Percentiles rank a stretch among this genome's conserved stretches.
Conservation (phyloP, 2,888 invertebrate species). For the Pristionchus exspectatus region DNA sequence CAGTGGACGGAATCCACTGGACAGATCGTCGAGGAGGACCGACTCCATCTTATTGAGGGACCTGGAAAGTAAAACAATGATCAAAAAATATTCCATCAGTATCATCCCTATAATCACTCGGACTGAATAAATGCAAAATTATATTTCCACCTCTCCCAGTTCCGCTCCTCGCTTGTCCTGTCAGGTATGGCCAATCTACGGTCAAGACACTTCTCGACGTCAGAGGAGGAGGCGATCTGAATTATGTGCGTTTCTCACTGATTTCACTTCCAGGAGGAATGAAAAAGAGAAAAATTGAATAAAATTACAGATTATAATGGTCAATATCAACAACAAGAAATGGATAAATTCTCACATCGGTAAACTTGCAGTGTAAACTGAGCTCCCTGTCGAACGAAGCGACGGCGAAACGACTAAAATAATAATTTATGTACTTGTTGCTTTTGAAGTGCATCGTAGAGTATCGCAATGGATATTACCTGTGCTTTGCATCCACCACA, state of each 20-base stretch:
- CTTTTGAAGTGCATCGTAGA: no score
- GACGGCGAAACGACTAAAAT: slow-evolving; percentile 39
- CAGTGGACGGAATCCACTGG: slow-evolving; percentile 50
- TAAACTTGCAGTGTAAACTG: slow-evolving; percentile 45
- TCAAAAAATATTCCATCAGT: neutral
- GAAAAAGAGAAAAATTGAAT: no score
- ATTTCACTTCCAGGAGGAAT: neutral
- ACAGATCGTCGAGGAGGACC: neutral
- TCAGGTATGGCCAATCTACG: neutral
- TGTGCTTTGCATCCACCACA: slow-evolving; percentile 28
- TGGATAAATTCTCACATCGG: neutral
- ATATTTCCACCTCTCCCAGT: neutral
- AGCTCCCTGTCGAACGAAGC: slow-evolving; percentile 38
- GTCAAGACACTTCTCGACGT: slow-evolving; percentile 33
- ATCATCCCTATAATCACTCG: no score
- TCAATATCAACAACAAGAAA: neutral
- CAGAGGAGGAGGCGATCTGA: slow-evolving; percentile 21
- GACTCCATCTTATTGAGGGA: neutral
- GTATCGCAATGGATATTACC: neutral
- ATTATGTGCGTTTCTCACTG: neutral
- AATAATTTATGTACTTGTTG: neutral
- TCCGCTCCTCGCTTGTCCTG: neutral
- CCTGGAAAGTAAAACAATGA: neutral
- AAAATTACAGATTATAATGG: neutral
- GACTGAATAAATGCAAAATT: no score